Evolutionary conservation across 2,797 vertebrate genomes (phyloP).

Genomic region (Hippoglossus hippoglossus): DNA sequence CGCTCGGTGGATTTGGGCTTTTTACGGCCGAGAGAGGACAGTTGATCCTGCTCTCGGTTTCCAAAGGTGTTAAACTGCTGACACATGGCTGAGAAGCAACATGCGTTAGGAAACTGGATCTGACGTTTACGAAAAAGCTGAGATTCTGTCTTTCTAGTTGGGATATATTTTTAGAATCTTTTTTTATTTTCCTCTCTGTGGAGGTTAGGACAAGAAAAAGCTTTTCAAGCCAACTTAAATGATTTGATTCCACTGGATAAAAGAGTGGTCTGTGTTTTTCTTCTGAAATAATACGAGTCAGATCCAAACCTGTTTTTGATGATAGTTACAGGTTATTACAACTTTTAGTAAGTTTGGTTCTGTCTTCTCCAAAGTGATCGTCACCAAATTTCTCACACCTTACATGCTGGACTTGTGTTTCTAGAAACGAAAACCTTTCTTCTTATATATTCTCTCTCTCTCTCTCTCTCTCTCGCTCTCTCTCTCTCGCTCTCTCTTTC

Average conservation of each 20-base stretch:
- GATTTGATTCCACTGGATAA: conserved; percentile 19
- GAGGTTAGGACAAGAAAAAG: conserved; percentile 28
- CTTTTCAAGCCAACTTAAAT: conserved; percentile 11
- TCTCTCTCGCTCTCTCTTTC: no score
- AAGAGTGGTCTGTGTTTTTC: no score
- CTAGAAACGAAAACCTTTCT: conserved; percentile 4
- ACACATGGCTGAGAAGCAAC: conserved; percentile 14
- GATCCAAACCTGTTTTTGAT: no score
- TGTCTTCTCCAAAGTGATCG: no score
- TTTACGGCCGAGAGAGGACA: neutral
- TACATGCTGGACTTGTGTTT: neutral
- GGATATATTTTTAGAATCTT: conserved; percentile 28
- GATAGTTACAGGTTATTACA: no score
- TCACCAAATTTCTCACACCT: no score
- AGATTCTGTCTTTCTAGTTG: conserved; percentile 27
- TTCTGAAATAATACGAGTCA: no score
- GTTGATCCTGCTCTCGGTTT: neutral
- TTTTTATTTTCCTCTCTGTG: conserved; percentile 19
- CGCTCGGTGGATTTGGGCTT: neutral
- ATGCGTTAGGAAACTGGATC: conserved; percentile 10
- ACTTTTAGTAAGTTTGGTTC: no score
- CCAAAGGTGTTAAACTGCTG: conserved; percentile 26
- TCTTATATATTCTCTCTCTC: neutral
- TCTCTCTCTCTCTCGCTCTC: no score
- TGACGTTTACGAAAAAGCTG: conserved; percentile 9